Evolutionary conservation across 1,140 invertebrate species (phyloP).

Genomic region (Nautilus pompilius): DNA sequence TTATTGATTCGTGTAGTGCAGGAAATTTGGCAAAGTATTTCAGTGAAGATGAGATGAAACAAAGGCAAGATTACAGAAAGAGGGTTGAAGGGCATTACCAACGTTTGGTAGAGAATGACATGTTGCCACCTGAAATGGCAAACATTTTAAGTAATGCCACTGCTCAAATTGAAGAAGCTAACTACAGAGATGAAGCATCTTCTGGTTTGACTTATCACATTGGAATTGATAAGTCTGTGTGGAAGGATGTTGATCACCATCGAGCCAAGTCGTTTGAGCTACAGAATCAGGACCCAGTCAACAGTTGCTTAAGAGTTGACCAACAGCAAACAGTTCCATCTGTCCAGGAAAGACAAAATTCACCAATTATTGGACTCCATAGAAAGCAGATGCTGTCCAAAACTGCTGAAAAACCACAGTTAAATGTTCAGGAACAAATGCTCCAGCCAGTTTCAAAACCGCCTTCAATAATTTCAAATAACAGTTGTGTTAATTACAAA

Average conservation of each 20-base stretch:
- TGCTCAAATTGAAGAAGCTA: conserved; percentile 15
- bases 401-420: too few species aligned
- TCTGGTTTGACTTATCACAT: conserved; percentile 13
- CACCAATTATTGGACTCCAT: too few species aligned
- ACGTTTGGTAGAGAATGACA: conserved; percentile 17
- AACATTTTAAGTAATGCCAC: conserved; percentile 21
- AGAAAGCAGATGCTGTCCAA: too few species aligned
- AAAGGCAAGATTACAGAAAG: conserved; percentile 14
- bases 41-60: conserved; percentile 13
- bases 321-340: too few species aligned
- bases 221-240: conserved; percentile 21
- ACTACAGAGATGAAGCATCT: conserved; percentile 6
- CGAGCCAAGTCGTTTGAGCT: conserved; percentile 61
- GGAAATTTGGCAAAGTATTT: background rate
- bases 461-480: too few species aligned
- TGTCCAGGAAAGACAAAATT: too few species aligned
- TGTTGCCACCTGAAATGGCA: conserved; percentile 15
- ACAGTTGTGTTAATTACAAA: too few species aligned
- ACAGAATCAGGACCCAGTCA: too few species aligned
- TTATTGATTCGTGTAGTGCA: background rate
- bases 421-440: too few species aligned
- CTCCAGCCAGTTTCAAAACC: too few species aligned
- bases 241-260: conserved; percentile 34
- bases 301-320: too few species aligned
- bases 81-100: conserved; percentile 23